A percentile compares a stretch with the other conserved stretches of the same genome.
These are phyloP conservation scores for Leptothorax acervorum DNA, from an alignment of 2,888 invertebrate species.

Conservation along the genomic window DNA sequence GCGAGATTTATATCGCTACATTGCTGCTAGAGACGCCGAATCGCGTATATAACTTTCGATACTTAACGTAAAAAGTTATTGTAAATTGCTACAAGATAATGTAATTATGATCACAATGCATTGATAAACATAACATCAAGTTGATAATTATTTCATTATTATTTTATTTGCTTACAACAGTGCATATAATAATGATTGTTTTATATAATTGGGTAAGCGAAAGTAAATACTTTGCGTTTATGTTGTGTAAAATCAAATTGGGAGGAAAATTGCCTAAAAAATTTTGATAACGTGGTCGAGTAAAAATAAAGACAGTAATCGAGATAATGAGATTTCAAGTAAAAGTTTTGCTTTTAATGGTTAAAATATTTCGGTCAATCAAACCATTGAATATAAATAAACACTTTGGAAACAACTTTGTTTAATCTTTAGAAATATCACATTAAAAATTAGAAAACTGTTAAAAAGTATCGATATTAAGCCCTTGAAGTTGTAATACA, in stretches of 20 bases:
- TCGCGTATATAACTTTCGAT: conserved; percentile 66
- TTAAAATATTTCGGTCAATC: conserved; percentile 55
- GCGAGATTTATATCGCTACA: conserved; percentile 69
- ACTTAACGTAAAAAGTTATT: conserved; percentile 65
- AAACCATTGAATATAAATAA: conserved; percentile 48
- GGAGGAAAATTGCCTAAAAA: conserved; percentile 1
- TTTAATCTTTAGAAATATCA: conserved; percentile 66
- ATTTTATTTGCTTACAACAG: conserved; percentile 32
- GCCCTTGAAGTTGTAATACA: conserved; percentile 74
- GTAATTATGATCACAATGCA: conserved; percentile 55
- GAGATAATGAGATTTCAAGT: conserved; percentile 55
- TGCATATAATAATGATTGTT: neutral
- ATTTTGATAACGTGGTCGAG: conserved; percentile 23
- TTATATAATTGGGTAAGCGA: conserved; percentile 12
- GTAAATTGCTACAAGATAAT: conserved; percentile 59
- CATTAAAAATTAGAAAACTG: conserved; percentile 38
- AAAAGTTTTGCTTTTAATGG: conserved; percentile 61
- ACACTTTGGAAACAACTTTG: conserved; percentile 61
- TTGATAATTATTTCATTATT: conserved; percentile 22
- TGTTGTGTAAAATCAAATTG: conserved; percentile 5
- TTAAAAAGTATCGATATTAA: conserved; percentile 64
- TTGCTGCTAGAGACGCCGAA: conserved; percentile 64
- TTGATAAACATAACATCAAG: conserved; percentile 9
- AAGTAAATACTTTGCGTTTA: conserved; percentile 33
- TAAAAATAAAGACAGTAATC: conserved; percentile 45